Conservation (phyloP, 2,113 vertebrate species). For the Thunnus maccoyii region DNA sequence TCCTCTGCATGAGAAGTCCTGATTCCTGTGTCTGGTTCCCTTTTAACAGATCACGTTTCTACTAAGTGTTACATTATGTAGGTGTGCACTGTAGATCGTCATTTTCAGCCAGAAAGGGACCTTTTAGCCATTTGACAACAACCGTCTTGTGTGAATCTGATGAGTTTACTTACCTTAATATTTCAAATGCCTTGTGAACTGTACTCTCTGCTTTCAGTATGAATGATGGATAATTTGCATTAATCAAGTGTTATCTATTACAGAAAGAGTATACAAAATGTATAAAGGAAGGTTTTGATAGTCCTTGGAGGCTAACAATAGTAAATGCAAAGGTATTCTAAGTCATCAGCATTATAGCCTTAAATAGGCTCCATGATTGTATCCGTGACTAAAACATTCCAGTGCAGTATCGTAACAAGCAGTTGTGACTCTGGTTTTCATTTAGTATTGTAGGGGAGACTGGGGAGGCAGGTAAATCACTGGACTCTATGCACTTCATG, state of each 20-base stretch:
- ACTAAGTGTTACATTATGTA: slow-evolving; percentile 2
- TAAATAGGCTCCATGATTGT: slow-evolving; percentile 43
- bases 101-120: neutral
- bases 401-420: slow-evolving; percentile 37
- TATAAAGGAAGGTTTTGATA: slow-evolving; percentile 4
- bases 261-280: slow-evolving; percentile 4
- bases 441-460: slow-evolving; percentile 28
- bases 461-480: slow-evolving; percentile 17
- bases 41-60: slow-evolving; percentile 10
- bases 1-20: slow-evolving; percentile 25
- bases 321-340: slow-evolving; percentile 38
- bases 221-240: neutral
- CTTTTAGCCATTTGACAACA: neutral
- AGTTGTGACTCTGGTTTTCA: slow-evolving; percentile 51
- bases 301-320: neutral
- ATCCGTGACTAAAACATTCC: slow-evolving; percentile 72
- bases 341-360: slow-evolving; percentile 42
- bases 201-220: neutral
- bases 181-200: slow-evolving; percentile 2
- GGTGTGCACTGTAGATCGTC: neutral
- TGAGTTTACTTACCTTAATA: neutral
- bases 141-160: neutral
- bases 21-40: neutral
- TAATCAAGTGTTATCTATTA: neutral
- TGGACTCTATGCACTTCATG: too few species aligned